These are phyloP conservation scores for Pitta sordida DNA, from an alignment of 2,113 vertebrate genomes.

Conservation along the genomic window DNA sequence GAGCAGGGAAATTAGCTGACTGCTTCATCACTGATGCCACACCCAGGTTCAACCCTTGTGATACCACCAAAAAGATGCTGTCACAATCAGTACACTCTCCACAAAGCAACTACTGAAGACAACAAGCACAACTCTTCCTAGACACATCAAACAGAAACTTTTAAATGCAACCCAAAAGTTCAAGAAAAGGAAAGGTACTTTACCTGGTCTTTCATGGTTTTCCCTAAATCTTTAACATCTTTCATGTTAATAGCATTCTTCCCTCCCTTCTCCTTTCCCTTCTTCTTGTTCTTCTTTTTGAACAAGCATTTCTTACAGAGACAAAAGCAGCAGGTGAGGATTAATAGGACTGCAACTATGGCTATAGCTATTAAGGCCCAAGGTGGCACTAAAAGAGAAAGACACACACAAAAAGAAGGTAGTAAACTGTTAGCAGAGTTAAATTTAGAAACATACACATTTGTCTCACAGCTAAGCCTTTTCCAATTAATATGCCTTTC, in stretches of 20 bases:
- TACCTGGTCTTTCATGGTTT: constrained; percentile 94
- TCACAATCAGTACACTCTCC: not conserved
- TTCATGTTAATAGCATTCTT: constrained; percentile 99
- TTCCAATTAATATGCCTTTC: not conserved
- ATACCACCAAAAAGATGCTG: not conserved
- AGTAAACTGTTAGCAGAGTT: constrained; percentile 32
- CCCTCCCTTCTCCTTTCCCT: constrained; percentile 98
- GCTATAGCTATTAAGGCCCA: constrained; percentile 99
- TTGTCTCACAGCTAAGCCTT: not conserved
- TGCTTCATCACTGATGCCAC: not conserved
- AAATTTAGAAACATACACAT: not conserved
- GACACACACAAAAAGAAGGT: constrained; percentile 30
- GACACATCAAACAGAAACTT: not conserved
- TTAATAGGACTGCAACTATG: constrained; percentile 94
- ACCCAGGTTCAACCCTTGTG: not conserved
- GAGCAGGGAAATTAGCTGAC: not conserved
- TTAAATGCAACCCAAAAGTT: not conserved
- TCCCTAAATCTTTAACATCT: constrained; percentile 93
- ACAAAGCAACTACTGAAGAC: not conserved
- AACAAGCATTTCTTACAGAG: constrained; percentile 99
- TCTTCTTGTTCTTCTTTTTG: constrained; percentile 99
- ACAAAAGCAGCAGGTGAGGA: constrained; percentile 98
- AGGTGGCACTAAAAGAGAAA: constrained; percentile 89
- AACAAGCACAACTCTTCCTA: not conserved
- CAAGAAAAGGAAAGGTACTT: constrained; percentile 36